phyloP scores from a whole-genome alignment of 2,113 vertebrate species.

The Syrmaticus mikado region DNA sequence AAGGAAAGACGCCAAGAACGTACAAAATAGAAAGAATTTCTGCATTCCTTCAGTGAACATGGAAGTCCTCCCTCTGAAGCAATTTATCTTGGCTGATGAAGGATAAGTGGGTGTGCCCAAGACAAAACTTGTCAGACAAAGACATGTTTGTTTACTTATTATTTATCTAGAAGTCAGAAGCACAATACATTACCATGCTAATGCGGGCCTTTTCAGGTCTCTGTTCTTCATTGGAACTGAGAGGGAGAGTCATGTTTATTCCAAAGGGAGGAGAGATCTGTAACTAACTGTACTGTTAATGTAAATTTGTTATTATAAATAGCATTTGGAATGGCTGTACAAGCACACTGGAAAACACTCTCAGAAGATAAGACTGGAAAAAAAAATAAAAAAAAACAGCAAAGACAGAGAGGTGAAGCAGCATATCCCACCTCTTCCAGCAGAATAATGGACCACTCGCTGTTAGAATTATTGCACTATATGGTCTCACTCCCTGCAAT shows the following conservation, averaged over 20 bases:
- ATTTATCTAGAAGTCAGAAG: conserved; percentile 61
- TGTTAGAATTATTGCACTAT: background rate
- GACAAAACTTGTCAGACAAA: conserved; percentile 70
- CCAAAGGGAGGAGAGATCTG: background rate
- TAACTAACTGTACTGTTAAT: background rate
- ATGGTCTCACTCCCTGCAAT: background rate
- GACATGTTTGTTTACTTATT: conserved; percentile 72
- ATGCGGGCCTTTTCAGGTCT: conserved; percentile 14
- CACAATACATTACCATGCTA: conserved; percentile 21
- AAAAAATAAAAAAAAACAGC: background rate
- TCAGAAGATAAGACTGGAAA: background rate
- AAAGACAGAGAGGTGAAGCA: background rate
- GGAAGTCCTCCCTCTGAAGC: conserved; percentile 67
- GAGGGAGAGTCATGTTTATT: conserved; percentile 14
- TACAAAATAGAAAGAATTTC: conserved; percentile 61
- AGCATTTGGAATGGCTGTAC: conserved; percentile 12
- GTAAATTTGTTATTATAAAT: conserved; percentile 45
- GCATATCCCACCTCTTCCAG: background rate
- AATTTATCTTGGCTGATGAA: conserved; percentile 75
- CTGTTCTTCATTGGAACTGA: background rate
- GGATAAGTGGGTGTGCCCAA: conserved; percentile 68
- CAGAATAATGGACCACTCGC: background rate
- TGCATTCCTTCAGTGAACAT: conserved; percentile 67
- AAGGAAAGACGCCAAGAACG: conserved; percentile 41
- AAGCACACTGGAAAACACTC: background rate